A percentile compares a stretch with the other conserved stretches of the same genome.
Conservation (phyloP, 2,888 invertebrate genomes). For the Dinocampus coccinellae region DNA sequence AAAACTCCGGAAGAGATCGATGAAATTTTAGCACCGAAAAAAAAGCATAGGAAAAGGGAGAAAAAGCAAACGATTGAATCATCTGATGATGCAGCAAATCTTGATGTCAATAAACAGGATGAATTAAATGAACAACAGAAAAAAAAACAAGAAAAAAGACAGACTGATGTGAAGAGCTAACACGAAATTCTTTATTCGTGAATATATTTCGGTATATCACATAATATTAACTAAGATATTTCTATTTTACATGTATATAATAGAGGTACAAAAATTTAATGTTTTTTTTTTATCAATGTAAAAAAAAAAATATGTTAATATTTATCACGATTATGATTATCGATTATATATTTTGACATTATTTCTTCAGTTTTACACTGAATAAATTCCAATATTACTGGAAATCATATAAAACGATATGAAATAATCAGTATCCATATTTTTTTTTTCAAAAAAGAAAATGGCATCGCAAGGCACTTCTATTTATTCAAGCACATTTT, state of each 20-base stretch:
- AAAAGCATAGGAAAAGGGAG: slow-evolving; percentile 57
- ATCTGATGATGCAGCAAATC: slow-evolving; percentile 21
- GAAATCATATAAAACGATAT: not conserved
- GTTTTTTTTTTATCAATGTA: not conserved
- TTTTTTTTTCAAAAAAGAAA: not conserved
- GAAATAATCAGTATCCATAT: not conserved
- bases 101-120: slow-evolving; percentile 35
- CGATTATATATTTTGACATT: not conserved
- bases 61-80: slow-evolving; percentile 39
- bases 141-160: slow-evolving; percentile 20
- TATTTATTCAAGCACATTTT: not conserved
- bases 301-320: slow-evolving; percentile 5
- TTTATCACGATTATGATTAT: not conserved
- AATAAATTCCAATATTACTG: not conserved
- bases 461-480: slow-evolving; percentile 26
- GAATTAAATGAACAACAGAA: slow-evolving; percentile 13
- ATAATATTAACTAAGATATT: not conserved
- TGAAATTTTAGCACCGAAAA: slow-evolving; percentile 69
- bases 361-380: not conserved
- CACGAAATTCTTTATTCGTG: not conserved
- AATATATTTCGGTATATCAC: not conserved
- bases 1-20: slow-evolving; percentile 85
- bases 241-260: not conserved
- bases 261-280: not conserved
- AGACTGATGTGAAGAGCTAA: slow-evolving; percentile 20